Base-by-base conservation (phyloP, 2,797 vertebrate genomes). In the Hippoglossus hippoglossus region DNA sequence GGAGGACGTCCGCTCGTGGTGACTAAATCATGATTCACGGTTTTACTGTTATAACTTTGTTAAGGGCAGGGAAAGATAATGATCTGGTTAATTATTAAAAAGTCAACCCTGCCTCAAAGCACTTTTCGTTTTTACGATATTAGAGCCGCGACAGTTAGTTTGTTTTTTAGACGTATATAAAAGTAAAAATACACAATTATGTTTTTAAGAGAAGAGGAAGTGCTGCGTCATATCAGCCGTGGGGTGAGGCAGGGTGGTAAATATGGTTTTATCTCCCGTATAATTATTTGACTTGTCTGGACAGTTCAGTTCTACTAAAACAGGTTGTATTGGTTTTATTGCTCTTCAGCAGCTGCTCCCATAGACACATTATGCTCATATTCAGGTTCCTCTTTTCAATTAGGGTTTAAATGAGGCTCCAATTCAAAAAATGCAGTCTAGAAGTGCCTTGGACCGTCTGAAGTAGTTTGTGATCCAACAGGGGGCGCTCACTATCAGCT, bases 81-180 rank as follows among this genome's bases (percentile, higher is more conserved):
- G 26, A 19, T 46, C 19, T 11, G 44, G 44, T 57, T 56, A 57
- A 67, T 57, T 31, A 57, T 67, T 67, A 57, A 67, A 22, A 55
- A 13, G 36, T 21, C 24, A 26, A 55, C 63, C 1, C 18, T 24
- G 25, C 46, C 26, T 28, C 1, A 5, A 18, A n/a, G 24, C 25
- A 10, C 12, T 6, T 61, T 15, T 41, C 2, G 11, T 16, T 19
- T 34, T 21, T 21, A 19, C 3, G 8, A 28, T 12, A 28, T 18
- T 0, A 26, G 6, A 54, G 39, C 15, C 6, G 1, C 15, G 4
- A 6, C 13, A 44, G 41, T 16, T 10, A 47, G 2, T 15, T 12
- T 10, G 4, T 44, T 47, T 18, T 18, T 18, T 47, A 18, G 44
- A 19, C 18, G 1, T 46, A 18, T 15, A 5, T 16, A 41, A 10